These are phyloP conservation scores for Pseudomyrmex sp. DNA, from an alignment of 1,140 invertebrate genomes.

Conservation along the genomic window DNA sequence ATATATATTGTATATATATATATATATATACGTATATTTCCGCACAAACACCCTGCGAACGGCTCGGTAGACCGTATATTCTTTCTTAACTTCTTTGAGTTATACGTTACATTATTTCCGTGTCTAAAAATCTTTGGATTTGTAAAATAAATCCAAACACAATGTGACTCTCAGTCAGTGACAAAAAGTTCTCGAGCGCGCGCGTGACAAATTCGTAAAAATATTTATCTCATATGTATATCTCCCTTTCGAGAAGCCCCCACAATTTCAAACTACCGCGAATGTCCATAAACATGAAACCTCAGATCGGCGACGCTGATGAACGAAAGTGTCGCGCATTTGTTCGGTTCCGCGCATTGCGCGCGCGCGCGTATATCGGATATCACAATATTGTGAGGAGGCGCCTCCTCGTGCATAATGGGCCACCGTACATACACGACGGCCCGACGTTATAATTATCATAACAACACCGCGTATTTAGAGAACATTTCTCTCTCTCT, in stretches of 20 bases:
- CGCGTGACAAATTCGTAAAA: constrained; percentile 2
- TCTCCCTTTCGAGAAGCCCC: not conserved
- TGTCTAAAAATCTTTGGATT: no score
- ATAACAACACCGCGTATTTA: constrained; percentile 81
- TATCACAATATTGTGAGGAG: constrained; percentile 83
- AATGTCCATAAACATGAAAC: constrained; percentile 5
- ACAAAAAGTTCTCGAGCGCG: not conserved
- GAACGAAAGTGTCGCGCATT: constrained; percentile 43
- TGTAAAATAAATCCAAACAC: no score
- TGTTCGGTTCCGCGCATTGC: constrained; percentile 34
- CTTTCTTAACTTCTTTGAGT: not conserved
- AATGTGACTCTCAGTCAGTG: no score
- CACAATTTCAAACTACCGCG: not conserved
- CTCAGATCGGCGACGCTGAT: constrained; percentile 11
- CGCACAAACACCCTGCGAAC: no score
- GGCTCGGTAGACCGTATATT: no score
- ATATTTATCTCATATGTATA: not conserved
- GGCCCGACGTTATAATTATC: constrained; percentile 77
- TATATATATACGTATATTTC: no score
- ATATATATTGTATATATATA: no score
- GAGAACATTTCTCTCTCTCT: constrained; percentile 59
- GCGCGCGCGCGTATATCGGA: constrained; percentile 64
- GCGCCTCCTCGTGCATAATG: constrained; percentile 74
- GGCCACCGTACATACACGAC: constrained; percentile 12
- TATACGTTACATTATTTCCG: no score